A percentile compares a stretch with the other conserved stretches of the same genome.
These are phyloP conservation scores for Indicator maculatus DNA, from an alignment of 2,113 vertebrate species.

Conservation along the genomic window DNA sequence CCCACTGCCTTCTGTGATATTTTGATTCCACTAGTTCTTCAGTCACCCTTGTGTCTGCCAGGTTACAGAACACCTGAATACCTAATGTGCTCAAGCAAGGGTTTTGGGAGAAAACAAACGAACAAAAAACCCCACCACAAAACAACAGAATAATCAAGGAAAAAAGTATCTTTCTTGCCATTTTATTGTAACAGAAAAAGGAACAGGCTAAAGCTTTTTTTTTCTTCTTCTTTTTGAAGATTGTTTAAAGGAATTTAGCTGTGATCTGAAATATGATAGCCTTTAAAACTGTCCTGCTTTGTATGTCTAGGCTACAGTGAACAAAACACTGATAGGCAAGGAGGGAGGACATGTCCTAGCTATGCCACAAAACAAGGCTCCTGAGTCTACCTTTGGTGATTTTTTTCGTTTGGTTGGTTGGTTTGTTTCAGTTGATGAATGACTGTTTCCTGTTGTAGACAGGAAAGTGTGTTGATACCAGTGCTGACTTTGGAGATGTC, in stretches of 20 bases:
- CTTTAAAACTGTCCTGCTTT: background rate
- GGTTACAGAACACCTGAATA: constrained; percentile 13
- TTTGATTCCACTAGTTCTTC: background rate
- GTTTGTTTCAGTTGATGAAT: background rate
- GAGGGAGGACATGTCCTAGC: background rate
- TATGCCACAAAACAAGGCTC: background rate
- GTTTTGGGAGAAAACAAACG: background rate
- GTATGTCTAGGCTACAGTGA: background rate
- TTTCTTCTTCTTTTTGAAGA: constrained; percentile 7
- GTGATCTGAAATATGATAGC: background rate
- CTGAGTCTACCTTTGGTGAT: background rate
- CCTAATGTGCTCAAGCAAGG: background rate
- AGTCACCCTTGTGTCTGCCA: constrained; percentile 4
- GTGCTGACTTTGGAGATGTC: background rate
- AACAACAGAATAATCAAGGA: background rate
- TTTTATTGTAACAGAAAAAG: constrained; percentile 1
- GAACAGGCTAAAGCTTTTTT: background rate
- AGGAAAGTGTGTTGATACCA: background rate
- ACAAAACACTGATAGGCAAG: background rate
- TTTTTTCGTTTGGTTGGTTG: too few species aligned
- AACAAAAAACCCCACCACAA: background rate
- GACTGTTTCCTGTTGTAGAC: background rate
- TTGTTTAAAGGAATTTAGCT: background rate
- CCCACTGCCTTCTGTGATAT: background rate
- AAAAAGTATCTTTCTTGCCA: background rate